A percentile compares a stretch with the other conserved stretches of the same genome.
Conservation (phyloP, 2,113 vertebrate genomes). For the Tragulus kanchil region DNA sequence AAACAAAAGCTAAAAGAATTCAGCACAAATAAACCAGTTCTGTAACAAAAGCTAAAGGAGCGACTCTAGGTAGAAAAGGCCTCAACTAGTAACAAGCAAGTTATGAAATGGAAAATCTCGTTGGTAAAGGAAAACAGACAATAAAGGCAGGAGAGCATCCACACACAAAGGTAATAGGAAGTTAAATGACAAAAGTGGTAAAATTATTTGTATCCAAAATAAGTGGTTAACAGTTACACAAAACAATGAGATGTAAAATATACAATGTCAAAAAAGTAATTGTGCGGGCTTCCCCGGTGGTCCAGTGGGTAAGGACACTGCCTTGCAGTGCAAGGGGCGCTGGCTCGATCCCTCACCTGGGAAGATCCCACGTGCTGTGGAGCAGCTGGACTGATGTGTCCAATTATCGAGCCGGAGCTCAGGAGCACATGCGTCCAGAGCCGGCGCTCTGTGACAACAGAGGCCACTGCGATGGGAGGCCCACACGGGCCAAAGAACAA, state of each 20-base stretch:
- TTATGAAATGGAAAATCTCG: neutral
- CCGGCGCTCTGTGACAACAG: no score
- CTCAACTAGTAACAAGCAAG: neutral
- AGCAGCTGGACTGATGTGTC: no score
- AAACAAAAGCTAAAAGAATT: neutral
- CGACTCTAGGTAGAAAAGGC: neutral
- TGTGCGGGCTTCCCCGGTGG: neutral
- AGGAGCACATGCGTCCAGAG: no score
- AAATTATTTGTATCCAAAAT: neutral
- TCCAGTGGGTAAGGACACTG: neutral
- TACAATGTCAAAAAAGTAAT: neutral
- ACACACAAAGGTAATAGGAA: neutral
- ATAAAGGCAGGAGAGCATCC: neutral
- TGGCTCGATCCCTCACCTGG: no score
- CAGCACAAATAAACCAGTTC: neutral
- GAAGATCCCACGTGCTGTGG: no score
- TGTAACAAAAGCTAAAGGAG: neutral
- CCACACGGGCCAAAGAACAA: no score
- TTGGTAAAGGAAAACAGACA: neutral
- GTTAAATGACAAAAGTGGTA: neutral
- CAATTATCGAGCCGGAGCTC: no score
- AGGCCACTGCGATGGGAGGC: no score
- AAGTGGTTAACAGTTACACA: neutral
- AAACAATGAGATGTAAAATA: neutral
- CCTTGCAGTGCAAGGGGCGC: no score